A percentile compares a stretch with the other conserved stretches of the same genome.
Evolutionary conservation across 2,888 invertebrate species (phyloP).

Genomic region (Phyto melanocephala): DNA sequence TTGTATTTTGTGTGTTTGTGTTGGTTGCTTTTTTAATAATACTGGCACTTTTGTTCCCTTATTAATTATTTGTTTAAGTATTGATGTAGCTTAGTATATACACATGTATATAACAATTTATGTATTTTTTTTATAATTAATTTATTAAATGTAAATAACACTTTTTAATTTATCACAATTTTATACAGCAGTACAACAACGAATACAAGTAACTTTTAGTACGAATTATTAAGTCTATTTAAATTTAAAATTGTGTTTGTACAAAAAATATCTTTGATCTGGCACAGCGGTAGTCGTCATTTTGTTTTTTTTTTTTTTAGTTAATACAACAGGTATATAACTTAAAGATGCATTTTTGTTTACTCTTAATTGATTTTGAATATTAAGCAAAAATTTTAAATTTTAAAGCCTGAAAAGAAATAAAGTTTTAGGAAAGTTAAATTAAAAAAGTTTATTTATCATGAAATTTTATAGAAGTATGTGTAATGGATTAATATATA

Average conservation of each 20-base stretch:
- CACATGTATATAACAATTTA: conserved; percentile 9
- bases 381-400: background rate
- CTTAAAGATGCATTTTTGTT: background rate
- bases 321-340: no score
- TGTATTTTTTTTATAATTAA: background rate
- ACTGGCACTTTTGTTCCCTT: conserved; percentile 46
- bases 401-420: conserved; percentile 17
- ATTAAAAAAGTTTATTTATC: no score
- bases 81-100: conserved; percentile 4
- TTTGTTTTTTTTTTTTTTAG: background rate
- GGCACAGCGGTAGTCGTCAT: conserved; percentile 29
- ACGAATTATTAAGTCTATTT: conserved; percentile 31
- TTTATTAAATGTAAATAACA: background rate
- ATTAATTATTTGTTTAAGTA: conserved; percentile 27
- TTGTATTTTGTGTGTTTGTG: conserved; percentile 73
- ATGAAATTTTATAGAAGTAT: no score
- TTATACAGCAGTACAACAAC: background rate
- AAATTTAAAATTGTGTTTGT: conserved; percentile 29
- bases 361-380: background rate
- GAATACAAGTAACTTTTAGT: conserved; percentile 20
- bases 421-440: no score
- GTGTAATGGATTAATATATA: no score
- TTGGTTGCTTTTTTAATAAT: conserved; percentile 21
- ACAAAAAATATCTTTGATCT: conserved; percentile 32
- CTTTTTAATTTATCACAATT: conserved; percentile 46